Percentiles rank a stretch among this genome's conserved stretches.
Evolutionary conservation across 2,797 vertebrate genomes (phyloP).

Genomic region (Carapus acus): DNA sequence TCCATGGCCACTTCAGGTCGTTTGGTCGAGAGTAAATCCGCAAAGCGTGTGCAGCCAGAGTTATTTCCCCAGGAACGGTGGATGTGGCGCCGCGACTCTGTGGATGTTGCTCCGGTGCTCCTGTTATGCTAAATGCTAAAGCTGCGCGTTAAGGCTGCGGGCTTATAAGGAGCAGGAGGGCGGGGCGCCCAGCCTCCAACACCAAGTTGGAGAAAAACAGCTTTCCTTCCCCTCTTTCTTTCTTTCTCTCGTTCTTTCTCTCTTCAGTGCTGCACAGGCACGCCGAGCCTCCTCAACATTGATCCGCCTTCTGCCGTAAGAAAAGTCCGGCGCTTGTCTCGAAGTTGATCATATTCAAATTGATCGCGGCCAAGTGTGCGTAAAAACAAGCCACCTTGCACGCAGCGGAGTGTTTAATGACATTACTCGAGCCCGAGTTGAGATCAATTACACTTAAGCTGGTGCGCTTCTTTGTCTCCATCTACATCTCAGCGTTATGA

Average conservation of each 20-base stretch:
- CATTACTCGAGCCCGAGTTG: conserved; percentile 13
- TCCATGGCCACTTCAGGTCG: conserved; percentile 68
- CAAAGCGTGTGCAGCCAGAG: conserved; percentile 51
- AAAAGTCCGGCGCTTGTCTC: conserved; percentile 18
- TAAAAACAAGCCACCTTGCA: conserved; percentile 4
- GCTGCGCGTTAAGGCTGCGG: conserved; percentile 59
- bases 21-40: conserved; percentile 60
- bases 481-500: conserved; percentile 13
- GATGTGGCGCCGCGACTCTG: conserved; percentile 51
- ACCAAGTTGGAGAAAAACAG: conserved; percentile 66
- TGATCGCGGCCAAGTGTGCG: conserved; percentile 24
- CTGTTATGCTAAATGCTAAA: conserved; percentile 68
- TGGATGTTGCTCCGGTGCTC: conserved; percentile 65
- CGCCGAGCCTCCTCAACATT: conserved; percentile 17
- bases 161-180: conserved; percentile 75
- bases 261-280: conserved; percentile 42
- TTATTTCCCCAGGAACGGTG: conserved; percentile 52
- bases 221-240: too few relatives aligned
- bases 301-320: conserved; percentile 15
- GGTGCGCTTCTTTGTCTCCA: conserved; percentile 23
- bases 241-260: too few relatives aligned
- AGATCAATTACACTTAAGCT: conserved; percentile 21
- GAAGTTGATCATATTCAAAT: conserved; percentile 38
- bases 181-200: conserved; percentile 64
- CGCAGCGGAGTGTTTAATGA: conserved; percentile 33